These are phyloP conservation scores for Drosophila nr. fundita DNA, from an alignment of 2,888 invertebrate species.

Conservation along the genomic window DNA sequence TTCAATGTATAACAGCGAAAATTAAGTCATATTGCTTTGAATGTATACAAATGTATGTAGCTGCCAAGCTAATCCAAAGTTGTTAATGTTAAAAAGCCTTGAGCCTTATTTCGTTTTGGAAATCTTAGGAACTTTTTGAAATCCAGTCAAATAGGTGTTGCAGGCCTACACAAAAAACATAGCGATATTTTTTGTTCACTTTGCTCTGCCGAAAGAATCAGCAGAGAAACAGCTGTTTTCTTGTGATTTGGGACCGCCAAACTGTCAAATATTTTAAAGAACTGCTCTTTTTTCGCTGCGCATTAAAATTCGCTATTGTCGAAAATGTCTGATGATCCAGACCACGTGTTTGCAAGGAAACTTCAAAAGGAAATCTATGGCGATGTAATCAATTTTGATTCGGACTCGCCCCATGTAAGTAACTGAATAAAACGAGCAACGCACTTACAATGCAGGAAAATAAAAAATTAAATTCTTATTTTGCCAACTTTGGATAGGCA, in stretches of 20 bases:
- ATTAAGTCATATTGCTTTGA: not conserved
- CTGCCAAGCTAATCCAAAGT: not conserved
- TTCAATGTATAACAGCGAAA: not conserved
- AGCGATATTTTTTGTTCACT: not conserved
- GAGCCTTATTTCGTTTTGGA: not conserved
- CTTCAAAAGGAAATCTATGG: conserved; percentile 72
- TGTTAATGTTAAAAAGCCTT: not conserved
- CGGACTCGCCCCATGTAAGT: conserved; percentile 17
- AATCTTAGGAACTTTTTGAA: no score
- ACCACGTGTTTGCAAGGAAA: conserved; percentile 72
- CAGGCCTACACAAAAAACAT: not conserved
- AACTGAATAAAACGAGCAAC: conserved; percentile 1
- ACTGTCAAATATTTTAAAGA: conserved; percentile 41
- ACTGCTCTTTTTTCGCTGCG: conserved; percentile 7
- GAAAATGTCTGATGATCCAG: conserved; percentile 75
- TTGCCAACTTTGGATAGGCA: not conserved
- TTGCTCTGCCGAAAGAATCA: conserved; percentile 1
- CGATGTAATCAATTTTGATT: conserved; percentile 8
- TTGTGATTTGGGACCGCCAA: conserved; percentile 29
- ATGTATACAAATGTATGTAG: not conserved
- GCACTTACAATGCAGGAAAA: conserved; percentile 3
- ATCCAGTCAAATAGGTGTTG: not conserved
- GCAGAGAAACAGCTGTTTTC: conserved; percentile 25
- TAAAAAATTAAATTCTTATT: not conserved
- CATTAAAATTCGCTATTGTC: not conserved